Conservation (phyloP, 2,888 invertebrate species). For the Drosophila fungiperda region DNA sequence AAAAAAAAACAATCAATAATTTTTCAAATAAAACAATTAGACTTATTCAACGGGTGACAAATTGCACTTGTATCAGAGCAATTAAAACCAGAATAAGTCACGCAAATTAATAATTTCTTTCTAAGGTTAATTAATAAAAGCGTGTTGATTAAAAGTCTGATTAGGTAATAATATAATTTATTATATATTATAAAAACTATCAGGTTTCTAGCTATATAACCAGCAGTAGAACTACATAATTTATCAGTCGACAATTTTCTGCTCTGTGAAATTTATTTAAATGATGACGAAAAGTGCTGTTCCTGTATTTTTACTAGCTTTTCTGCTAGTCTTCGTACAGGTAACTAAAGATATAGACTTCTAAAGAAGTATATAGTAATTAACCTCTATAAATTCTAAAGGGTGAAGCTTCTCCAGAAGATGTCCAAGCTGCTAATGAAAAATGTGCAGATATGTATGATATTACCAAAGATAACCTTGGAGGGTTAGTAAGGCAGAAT, state of each 20-base stretch:
- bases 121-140: background rate
- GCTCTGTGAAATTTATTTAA: background rate
- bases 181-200: background rate
- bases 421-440: background rate
- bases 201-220: background rate
- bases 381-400: background rate
- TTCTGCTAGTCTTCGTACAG: background rate
- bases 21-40: background rate
- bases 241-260: background rate
- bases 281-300: background rate
- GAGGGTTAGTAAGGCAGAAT: background rate
- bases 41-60: background rate
- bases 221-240: background rate
- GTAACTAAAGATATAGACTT: background rate
- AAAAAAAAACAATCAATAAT: background rate
- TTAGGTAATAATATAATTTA: background rate
- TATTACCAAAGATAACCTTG: background rate
- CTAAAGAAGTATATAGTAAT: background rate
- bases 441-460: background rate
- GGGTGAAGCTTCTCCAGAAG: background rate
- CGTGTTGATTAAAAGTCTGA: slow-evolving; percentile 3
- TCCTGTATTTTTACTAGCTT: background rate
- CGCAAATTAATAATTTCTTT: background rate
- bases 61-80: background rate
- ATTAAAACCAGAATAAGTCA: background rate